These are phyloP conservation scores for Drosophila mettleri DNA, from an alignment of 2,888 invertebrate genomes.

Conservation along the genomic window DNA sequence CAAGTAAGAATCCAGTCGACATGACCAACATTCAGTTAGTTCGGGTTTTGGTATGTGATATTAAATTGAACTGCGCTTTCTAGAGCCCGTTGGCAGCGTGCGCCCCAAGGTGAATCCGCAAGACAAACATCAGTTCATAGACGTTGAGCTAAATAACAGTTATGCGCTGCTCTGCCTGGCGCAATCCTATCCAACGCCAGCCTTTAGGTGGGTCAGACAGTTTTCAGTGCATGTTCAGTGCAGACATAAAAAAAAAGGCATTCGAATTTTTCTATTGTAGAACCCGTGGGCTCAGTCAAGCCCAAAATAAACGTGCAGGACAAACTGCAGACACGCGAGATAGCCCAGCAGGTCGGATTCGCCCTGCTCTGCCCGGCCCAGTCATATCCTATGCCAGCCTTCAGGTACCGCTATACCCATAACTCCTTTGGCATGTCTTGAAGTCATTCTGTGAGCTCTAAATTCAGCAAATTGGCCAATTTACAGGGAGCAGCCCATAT, in stretches of 20 bases:
- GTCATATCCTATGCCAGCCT: conserved; percentile 90
- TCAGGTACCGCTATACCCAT: conserved; percentile 88
- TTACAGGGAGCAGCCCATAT: conserved; percentile 23
- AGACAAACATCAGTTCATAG: conserved; percentile 85
- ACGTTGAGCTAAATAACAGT: conserved; percentile 83
- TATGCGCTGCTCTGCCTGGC: conserved; percentile 88
- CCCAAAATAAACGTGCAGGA: conserved; percentile 90
- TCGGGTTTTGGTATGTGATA: background rate
- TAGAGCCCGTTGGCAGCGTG: conserved; percentile 87
- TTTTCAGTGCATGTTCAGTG: conserved; percentile 34
- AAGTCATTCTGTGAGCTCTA: conserved; percentile 21
- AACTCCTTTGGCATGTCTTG: conserved; percentile 38
- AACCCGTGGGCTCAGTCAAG: conserved; percentile 86
- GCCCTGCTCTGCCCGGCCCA: conserved; percentile 91
- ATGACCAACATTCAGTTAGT: conserved; percentile 50
- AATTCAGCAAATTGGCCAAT: conserved; percentile 53
- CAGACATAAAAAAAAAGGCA: background rate
- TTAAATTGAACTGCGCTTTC: conserved; percentile 18
- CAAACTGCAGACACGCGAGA: conserved; percentile 87
- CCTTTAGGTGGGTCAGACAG: conserved; percentile 87
- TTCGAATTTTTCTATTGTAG: conserved; percentile 67
- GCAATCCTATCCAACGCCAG: conserved; percentile 90
- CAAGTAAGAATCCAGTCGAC: conserved; percentile 86
- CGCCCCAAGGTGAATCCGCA: conserved; percentile 88
- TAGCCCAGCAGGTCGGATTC: conserved; percentile 86